Percentiles rank a stretch among this genome's conserved stretches.
Evolutionary conservation across 2,113 vertebrate species (phyloP).

Genomic region (Antigone vipio): DNA sequence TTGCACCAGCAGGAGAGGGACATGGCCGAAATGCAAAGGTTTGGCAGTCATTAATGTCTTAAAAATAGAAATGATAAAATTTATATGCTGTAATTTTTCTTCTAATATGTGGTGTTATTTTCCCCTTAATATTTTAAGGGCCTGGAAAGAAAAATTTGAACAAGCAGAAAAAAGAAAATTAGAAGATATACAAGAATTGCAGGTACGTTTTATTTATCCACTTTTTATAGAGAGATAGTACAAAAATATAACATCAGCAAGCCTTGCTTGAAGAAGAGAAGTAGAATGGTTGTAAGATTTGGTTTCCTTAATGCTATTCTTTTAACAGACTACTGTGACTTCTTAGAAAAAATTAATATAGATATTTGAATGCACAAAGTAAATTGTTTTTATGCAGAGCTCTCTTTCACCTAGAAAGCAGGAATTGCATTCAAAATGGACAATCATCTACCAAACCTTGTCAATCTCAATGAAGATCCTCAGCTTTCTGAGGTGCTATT

Average conservation of each 20-base stretch:
- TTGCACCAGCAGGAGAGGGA: conserved; percentile 87
- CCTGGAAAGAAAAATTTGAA: conserved; percentile 91
- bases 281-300: neutral
- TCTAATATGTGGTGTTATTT: neutral
- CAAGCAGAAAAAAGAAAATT: conserved; percentile 89
- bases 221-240: neutral
- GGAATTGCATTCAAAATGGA: conserved; percentile 93
- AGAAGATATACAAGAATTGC: conserved; percentile 88
- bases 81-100: neutral
- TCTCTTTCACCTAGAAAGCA: conserved; percentile 78
- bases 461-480: conserved; percentile 96
- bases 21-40: conserved; percentile 90
- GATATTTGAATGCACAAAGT: neutral
- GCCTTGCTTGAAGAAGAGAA: neutral
- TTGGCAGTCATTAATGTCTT: neutral
- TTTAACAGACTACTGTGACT: neutral
- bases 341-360: neutral
- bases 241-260: neutral
- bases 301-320: neutral
- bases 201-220: conserved; percentile 72
- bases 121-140: conserved; percentile 65
- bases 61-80: neutral
- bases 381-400: neutral
- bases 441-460: conserved; percentile 90
- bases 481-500: conserved; percentile 95